Evolutionary conservation across 2,888 invertebrate genomes (phyloP).

Genomic region (Xestobium rufovillosum): DNA sequence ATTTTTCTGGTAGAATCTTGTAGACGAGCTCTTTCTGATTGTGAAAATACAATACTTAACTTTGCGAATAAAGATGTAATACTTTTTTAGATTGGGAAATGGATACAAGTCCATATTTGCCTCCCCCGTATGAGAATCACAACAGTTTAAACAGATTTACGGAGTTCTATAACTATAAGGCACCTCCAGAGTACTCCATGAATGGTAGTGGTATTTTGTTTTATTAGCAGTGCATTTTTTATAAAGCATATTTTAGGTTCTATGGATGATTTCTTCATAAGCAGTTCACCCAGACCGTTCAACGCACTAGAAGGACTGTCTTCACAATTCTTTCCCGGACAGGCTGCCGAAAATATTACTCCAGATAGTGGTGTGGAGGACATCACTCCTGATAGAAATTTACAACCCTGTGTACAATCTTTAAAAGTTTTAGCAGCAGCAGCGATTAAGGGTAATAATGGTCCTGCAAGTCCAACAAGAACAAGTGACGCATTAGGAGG

Average conservation of each 20-base stretch:
- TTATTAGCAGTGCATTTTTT: neutral
- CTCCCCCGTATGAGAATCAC: slow-evolving; percentile 17
- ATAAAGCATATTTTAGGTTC: too few species aligned
- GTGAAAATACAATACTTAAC: neutral
- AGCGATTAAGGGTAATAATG: slow-evolving; percentile 31
- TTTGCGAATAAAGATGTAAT: slow-evolving; percentile 9
- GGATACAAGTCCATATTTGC: slow-evolving; percentile 33
- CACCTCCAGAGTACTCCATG: neutral
- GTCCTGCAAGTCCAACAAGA: slow-evolving; percentile 18
- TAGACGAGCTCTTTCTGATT: neutral
- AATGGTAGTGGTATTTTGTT: too few species aligned
- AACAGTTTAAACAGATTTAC: slow-evolving; percentile 1
- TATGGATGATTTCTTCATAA: slow-evolving; percentile 71
- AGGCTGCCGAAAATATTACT: slow-evolving; percentile 46
- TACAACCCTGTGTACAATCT: slow-evolving; percentile 25
- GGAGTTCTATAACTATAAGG: neutral
- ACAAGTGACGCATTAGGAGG: slow-evolving; percentile 50
- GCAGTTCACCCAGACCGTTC: slow-evolving; percentile 66
- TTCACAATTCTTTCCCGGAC: slow-evolving; percentile 67
- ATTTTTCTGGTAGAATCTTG: neutral
- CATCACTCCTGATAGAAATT: slow-evolving; percentile 45
- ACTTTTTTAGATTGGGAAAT: slow-evolving; percentile 42
- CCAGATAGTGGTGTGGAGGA: slow-evolving; percentile 59
- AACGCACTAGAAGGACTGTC: slow-evolving; percentile 50
- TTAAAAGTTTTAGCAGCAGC: slow-evolving; percentile 35